These are phyloP conservation scores for Heterodera schachtii DNA, from an alignment of 1,140 invertebrate species.

Conservation along the genomic window DNA sequence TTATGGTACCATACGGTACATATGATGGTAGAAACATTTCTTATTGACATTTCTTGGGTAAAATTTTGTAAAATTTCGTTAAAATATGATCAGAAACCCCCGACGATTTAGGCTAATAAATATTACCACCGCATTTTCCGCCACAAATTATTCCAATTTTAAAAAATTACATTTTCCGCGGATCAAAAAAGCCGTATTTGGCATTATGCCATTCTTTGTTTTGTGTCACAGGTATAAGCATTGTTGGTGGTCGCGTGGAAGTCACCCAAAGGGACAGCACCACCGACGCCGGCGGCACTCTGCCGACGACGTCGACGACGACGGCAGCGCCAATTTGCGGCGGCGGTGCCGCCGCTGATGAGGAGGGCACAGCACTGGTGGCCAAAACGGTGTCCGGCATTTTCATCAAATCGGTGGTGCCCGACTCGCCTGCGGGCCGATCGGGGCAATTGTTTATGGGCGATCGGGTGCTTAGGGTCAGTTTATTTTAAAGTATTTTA, in stretches of 20 bases:
- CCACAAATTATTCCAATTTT: too few relatives aligned
- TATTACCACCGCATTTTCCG: too few relatives aligned
- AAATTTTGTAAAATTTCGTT: too few relatives aligned
- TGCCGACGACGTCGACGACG: too few relatives aligned
- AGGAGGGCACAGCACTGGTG: conserved; percentile 54
- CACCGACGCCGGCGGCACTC: neutral
- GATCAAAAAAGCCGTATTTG: neutral
- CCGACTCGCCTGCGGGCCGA: conserved; percentile 88
- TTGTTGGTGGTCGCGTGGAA: conserved; percentile 89
- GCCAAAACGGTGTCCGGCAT: conserved; percentile 79
- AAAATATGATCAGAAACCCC: too few relatives aligned
- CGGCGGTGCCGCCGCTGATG: neutral
- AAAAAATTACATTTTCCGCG: neutral
- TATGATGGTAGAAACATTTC: too few relatives aligned
- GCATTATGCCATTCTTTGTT: neutral
- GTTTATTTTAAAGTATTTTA: neutral
- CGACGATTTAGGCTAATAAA: too few relatives aligned
- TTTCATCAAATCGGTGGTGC: conserved; percentile 94
- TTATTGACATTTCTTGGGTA: too few relatives aligned
- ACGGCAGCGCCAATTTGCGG: too few relatives aligned
- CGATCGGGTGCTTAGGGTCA: conserved; percentile 67
- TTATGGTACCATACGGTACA: too few relatives aligned
- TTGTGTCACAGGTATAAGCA: conserved; percentile 81
- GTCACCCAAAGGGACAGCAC: conserved; percentile 65
- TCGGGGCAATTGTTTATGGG: conserved; percentile 80